Evolutionary conservation across 1,140 invertebrate species (phyloP).

Genomic region (Drosophila teissieri): DNA sequence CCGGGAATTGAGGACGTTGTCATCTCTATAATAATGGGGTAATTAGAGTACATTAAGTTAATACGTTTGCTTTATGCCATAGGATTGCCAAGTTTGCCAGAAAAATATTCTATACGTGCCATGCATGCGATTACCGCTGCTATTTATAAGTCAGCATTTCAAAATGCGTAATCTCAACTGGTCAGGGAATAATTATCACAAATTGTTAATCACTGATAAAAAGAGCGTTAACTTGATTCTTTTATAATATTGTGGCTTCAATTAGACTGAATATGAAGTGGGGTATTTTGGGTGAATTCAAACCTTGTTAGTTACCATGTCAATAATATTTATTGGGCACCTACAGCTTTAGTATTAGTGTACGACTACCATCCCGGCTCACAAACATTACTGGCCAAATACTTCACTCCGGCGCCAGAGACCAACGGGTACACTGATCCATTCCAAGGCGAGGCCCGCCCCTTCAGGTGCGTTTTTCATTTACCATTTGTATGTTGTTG

Average conservation of each 20-base stretch:
- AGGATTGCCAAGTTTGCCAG: neutral
- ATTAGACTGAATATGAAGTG: neutral
- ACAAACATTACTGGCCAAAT: constrained; percentile 93
- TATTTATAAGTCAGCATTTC: neutral
- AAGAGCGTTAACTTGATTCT: constrained; percentile 2
- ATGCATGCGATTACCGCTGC: neutral
- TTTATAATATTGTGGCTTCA: neutral
- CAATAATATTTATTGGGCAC: constrained; percentile 7
- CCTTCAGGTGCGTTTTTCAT: constrained; percentile 85
- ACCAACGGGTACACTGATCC: constrained; percentile 91
- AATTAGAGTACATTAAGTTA: neutral
- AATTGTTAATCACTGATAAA: neutral
- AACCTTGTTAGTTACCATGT: neutral
- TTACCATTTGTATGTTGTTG: neutral
- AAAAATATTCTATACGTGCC: neutral
- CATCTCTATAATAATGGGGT: neutral
- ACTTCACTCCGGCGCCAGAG: constrained; percentile 90
- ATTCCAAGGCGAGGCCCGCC: constrained; percentile 92
- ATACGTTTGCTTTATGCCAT: too few species aligned
- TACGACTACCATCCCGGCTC: constrained; percentile 97
- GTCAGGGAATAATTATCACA: neutral
- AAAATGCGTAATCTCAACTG: neutral
- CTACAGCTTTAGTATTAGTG: constrained; percentile 96
- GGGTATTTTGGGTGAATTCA: neutral
- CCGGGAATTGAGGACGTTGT: constrained; percentile 1